Conservation (phyloP, 2,888 invertebrate species). For the Lottia scabra region DNA sequence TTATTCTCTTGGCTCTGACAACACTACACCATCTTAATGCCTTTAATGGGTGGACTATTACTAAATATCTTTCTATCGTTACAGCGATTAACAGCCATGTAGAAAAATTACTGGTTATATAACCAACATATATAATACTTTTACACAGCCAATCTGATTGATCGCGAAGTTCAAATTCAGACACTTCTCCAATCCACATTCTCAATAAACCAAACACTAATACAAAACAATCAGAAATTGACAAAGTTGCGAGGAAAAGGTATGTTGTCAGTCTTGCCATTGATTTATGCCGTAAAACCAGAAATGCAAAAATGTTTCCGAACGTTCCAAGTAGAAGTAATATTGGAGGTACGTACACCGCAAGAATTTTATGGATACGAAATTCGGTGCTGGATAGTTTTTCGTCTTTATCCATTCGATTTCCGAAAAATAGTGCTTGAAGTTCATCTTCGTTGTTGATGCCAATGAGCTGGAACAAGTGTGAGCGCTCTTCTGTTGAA, state of each 20-base stretch:
- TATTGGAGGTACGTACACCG: conserved; percentile 57
- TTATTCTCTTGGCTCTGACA: conserved; percentile 43
- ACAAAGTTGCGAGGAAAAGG: conserved; percentile 59
- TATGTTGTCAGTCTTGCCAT: conserved; percentile 61
- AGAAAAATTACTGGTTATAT: conserved; percentile 59
- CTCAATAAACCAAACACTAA: conserved; percentile 59
- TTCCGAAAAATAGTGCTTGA: conserved; percentile 7
- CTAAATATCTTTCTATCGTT: conserved; percentile 54
- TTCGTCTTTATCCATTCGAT: conserved; percentile 22
- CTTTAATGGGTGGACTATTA: conserved; percentile 53
- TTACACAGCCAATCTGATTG: conserved; percentile 59
- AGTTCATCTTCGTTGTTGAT: conserved; percentile 19
- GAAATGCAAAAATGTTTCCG: conserved; percentile 63
- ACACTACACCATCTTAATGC: conserved; percentile 47
- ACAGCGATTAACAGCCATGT: conserved; percentile 60
- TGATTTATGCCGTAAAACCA: conserved; percentile 56
- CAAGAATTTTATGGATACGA: conserved; percentile 49
- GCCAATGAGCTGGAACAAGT: conserved; percentile 12
- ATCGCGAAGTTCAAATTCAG: conserved; percentile 46
- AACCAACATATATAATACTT: conserved; percentile 49
- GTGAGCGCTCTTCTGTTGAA: conserved; percentile 9
- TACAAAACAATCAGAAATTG: conserved; percentile 62
- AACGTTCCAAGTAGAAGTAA: conserved; percentile 62
- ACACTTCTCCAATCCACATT: conserved; percentile 62
- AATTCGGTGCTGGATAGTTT: conserved; percentile 39